Evolutionary conservation across 1,140 invertebrate species (phyloP).

Genomic region (Portunus trituberculatus): DNA sequence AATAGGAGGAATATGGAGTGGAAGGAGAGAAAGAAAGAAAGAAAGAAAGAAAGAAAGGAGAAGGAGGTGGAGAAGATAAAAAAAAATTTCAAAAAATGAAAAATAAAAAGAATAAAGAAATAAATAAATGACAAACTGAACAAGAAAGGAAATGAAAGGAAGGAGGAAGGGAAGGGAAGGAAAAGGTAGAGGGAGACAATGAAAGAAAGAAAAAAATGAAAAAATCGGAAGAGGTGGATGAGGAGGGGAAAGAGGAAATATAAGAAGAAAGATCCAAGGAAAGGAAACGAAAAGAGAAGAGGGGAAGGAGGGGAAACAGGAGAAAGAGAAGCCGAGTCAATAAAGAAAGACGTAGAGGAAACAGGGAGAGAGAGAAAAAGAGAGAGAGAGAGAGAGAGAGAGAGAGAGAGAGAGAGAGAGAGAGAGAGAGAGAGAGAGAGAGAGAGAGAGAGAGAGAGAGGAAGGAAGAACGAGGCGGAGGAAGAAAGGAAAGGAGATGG

Average conservation of each 20-base stretch:
- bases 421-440: background rate
- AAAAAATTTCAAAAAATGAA: background rate
- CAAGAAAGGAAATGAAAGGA: background rate
- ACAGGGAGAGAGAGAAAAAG: background rate
- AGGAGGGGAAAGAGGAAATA: background rate
- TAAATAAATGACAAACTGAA: background rate
- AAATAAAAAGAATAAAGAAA: background rate
- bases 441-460: background rate
- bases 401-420: background rate
- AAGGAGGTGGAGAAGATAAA: background rate
- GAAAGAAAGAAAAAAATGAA: background rate
- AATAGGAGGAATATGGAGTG: too few species aligned
- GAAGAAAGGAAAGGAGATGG: background rate
- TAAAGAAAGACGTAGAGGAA: background rate
- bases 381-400: background rate
- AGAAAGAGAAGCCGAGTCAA: background rate
- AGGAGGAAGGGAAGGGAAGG: constrained; percentile 22
- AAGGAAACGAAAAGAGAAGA: background rate
- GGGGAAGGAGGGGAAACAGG: background rate
- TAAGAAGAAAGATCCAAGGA: background rate
- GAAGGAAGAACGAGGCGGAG: background rate
- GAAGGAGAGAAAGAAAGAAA: background rate
- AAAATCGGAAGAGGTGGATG: background rate
- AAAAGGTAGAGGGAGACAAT: background rate
- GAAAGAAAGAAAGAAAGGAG: background rate